Conservation (phyloP, 1,140 invertebrate genomes). For the Saxidomus purpurata region DNA sequence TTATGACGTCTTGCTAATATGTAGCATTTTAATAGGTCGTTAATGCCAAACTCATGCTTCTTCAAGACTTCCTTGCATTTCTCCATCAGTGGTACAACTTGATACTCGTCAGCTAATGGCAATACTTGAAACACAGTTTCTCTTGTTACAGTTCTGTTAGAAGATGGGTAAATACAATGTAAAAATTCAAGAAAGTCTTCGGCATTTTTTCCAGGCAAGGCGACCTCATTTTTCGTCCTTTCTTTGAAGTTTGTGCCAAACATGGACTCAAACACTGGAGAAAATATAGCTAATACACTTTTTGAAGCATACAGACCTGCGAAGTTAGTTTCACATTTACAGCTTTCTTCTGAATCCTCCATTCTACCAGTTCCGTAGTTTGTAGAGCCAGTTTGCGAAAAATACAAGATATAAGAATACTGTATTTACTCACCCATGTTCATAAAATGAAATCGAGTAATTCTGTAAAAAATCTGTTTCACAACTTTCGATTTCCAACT, state of each 20-base stretch:
- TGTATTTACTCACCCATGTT: no score
- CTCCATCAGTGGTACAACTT: not conserved
- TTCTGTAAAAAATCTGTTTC: no score
- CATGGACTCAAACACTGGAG: constrained; percentile 37
- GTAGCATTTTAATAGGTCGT: not conserved
- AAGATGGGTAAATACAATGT: constrained; percentile 10
- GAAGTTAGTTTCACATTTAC: no score
- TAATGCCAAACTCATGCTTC: not conserved
- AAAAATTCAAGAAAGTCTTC: constrained; percentile 24
- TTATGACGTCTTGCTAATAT: not conserved
- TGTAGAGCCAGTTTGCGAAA: no score
- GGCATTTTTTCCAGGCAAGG: not conserved
- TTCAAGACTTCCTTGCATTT: constrained; percentile 12
- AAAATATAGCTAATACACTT: not conserved
- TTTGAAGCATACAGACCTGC: constrained; percentile 15
- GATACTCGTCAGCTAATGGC: constrained; percentile 33
- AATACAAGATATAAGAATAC: no score
- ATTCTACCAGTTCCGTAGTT: no score
- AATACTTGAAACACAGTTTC: constrained; percentile 36
- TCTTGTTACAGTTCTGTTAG: not conserved
- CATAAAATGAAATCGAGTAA: no score
- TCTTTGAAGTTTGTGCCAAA: constrained; percentile 24
- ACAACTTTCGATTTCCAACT: no score
- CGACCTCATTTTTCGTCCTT: not conserved
- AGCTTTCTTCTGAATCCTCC: no score